Percentiles rank a stretch among this genome's conserved stretches.
These are phyloP conservation scores for Micromys minutus DNA, from an alignment of 2,113 vertebrate species.

Conservation along the genomic window DNA sequence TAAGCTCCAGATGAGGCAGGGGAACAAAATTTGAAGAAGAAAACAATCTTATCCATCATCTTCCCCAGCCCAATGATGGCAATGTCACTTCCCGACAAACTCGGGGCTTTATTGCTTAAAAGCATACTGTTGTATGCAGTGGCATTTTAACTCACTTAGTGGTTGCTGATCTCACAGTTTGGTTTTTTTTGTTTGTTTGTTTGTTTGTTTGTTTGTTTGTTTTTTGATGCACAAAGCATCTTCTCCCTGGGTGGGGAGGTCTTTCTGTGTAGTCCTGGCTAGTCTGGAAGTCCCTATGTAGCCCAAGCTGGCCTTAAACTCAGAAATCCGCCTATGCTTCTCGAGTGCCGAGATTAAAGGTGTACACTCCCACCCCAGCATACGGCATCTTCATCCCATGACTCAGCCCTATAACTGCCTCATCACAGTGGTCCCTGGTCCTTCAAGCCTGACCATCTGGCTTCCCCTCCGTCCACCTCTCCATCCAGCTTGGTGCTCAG, in stretches of 20 bases:
- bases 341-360: background rate
- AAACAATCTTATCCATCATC: background rate
- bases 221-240: background rate
- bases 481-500: background rate
- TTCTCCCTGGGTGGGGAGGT: background rate
- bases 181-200: too few species aligned
- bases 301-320: background rate
- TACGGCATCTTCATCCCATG: conserved; percentile 48
- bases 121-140: conserved; percentile 25
- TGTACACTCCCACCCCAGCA: background rate
- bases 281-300: background rate
- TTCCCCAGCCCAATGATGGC: background rate
- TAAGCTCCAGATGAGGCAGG: conserved; percentile 1
- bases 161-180: conserved; percentile 60
- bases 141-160: conserved; percentile 68
- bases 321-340: background rate
- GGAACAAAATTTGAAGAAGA: conserved; percentile 39
- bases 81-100: conserved; percentile 9
- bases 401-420: background rate
- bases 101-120: conserved; percentile 53
- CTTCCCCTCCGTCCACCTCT: background rate
- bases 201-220: too few species aligned
- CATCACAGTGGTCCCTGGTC: background rate
- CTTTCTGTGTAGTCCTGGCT: background rate
- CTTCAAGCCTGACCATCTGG: background rate